Evolutionary conservation across 1,140 invertebrate genomes (phyloP).

Genomic region (Cydia pomonella): DNA sequence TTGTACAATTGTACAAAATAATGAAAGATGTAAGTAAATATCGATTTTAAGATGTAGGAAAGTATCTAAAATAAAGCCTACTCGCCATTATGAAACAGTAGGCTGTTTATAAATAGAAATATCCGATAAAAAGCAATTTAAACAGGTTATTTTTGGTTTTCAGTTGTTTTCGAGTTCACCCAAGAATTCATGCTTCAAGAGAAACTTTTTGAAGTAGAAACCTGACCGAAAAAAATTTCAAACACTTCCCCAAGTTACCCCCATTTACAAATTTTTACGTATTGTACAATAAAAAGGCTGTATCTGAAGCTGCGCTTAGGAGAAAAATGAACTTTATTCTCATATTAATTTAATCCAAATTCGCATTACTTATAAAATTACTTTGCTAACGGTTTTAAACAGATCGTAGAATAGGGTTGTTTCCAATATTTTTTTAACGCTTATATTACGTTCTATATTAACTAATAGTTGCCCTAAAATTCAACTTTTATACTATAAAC

Average conservation of each 20-base stretch:
- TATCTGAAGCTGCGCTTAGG: neutral
- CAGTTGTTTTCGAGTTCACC: conserved; percentile 7
- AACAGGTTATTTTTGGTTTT: neutral
- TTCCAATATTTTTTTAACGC: too few relatives aligned
- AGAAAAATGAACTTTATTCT: neutral
- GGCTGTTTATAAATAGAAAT: neutral
- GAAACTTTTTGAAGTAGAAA: neutral
- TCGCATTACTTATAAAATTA: neutral
- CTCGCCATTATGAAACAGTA: neutral
- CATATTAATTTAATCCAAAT: neutral
- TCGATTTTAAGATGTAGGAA: too few relatives aligned
- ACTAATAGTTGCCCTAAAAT: too few relatives aligned
- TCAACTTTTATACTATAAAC: too few relatives aligned
- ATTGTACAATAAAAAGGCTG: neutral
- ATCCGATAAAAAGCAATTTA: neutral
- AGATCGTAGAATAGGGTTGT: too few relatives aligned
- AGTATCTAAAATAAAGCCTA: too few relatives aligned
- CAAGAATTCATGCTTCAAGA: too few relatives aligned
- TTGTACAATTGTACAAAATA: too few relatives aligned
- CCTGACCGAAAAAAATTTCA: neutral
- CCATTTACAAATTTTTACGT: neutral
- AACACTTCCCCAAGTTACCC: neutral
- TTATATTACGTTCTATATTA: too few relatives aligned
- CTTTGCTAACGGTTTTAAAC: too few relatives aligned
- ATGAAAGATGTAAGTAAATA: too few relatives aligned